phyloP scores from a whole-genome alignment of 2,888 invertebrate genomes.

The Liposcelis brunnea region DNA sequence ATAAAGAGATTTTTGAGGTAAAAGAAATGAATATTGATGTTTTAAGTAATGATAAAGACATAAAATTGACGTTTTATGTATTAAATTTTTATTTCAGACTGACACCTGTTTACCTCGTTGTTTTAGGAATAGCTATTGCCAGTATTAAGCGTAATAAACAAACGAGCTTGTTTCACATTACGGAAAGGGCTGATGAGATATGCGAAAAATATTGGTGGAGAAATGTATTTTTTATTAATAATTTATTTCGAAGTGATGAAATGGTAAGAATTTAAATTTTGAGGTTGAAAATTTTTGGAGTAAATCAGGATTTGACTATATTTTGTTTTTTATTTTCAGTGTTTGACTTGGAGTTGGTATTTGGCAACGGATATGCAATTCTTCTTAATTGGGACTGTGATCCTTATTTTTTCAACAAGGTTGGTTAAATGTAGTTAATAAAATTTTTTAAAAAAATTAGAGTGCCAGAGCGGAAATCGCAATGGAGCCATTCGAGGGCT shows the following conservation, averaged over 20 bases:
- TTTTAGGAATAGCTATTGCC: slow-evolving; percentile 26
- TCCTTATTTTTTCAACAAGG: slow-evolving; percentile 28
- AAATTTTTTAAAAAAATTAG: not conserved
- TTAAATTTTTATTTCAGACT: slow-evolving; percentile 22
- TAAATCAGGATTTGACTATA: slow-evolving; percentile 2
- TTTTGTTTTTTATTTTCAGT: slow-evolving; percentile 19
- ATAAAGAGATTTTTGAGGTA: too few species aligned
- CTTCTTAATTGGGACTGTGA: slow-evolving; percentile 24
- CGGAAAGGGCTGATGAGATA: slow-evolving; percentile 25
- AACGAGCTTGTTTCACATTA: slow-evolving; percentile 24
- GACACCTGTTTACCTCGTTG: slow-evolving; percentile 29
- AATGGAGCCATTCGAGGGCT: too few species aligned
- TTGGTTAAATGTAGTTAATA: slow-evolving; percentile 20
- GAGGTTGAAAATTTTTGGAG: not conserved
- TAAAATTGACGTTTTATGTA: too few species aligned
- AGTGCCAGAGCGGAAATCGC: too few species aligned
- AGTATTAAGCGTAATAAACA: slow-evolving; percentile 25
- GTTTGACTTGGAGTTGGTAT: slow-evolving; percentile 34
- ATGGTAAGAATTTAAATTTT: slow-evolving; percentile 21
- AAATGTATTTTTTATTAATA: slow-evolving; percentile 33
- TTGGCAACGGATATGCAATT: slow-evolving; percentile 32
- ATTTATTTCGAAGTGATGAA: slow-evolving; percentile 27
- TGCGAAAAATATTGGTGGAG: slow-evolving; percentile 35
- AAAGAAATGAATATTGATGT: too few species aligned
- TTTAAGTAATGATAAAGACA: too few species aligned